phyloP scores from a whole-genome alignment of 2,797 vertebrate species.

The Epinephelus malabaricus region DNA sequence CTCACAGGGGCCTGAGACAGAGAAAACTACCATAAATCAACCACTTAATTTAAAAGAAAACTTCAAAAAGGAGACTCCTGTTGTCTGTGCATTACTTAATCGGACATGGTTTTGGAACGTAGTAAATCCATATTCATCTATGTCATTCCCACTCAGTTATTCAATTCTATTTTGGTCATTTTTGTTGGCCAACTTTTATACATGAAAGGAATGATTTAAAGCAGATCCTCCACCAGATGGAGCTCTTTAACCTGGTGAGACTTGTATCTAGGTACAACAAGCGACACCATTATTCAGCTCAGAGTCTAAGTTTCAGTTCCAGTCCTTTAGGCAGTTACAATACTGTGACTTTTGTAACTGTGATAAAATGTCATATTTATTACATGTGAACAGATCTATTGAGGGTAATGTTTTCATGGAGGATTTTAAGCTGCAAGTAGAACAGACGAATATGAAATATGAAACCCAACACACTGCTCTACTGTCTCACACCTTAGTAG shows the following conservation, averaged over 20 bases:
- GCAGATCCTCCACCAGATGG: conserved; percentile 56
- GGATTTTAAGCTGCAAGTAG: too few relatives aligned
- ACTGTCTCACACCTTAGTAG: not conserved
- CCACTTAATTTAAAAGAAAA: conserved; percentile 12
- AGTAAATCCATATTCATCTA: not conserved
- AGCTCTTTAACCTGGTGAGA: conserved; percentile 22
- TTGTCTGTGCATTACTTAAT: not conserved
- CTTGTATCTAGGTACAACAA: not conserved
- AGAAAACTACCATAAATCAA: conserved; percentile 16
- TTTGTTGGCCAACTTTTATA: not conserved
- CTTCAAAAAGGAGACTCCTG: not conserved
- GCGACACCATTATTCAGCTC: conserved; percentile 20
- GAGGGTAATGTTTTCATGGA: too few relatives aligned
- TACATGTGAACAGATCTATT: not conserved
- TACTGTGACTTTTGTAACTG: not conserved
- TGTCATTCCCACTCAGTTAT: not conserved
- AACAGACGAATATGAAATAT: too few relatives aligned
- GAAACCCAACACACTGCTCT: not conserved
- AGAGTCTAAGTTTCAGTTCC: conserved; percentile 5
- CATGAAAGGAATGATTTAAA: not conserved
- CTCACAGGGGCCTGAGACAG: conserved; percentile 73
- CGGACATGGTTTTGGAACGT: not conserved
- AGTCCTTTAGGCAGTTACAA: not conserved
- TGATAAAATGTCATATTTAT: not conserved
- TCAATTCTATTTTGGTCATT: not conserved